These are phyloP conservation scores for Leptatherina wallacei DNA, from an alignment of 2,797 vertebrate species.

Conservation along the genomic window DNA sequence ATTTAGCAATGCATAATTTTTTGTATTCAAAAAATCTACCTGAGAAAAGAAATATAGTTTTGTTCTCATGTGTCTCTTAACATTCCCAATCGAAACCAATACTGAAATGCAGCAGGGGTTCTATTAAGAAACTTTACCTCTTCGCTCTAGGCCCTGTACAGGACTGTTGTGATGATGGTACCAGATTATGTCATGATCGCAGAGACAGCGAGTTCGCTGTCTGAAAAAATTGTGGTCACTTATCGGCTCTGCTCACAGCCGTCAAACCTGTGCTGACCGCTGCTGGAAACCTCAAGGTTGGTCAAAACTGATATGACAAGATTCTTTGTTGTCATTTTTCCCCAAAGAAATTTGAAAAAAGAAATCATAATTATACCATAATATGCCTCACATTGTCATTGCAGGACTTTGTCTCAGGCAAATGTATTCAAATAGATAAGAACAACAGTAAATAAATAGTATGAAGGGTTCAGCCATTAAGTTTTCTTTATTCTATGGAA, in stretches of 20 bases:
- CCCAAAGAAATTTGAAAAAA: no score
- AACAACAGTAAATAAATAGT: no score
- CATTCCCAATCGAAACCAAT: no score
- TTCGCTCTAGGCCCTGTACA: conserved; percentile 86
- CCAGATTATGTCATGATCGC: conserved; percentile 94
- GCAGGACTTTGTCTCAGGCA: no score
- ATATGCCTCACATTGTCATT: no score
- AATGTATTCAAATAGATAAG: no score
- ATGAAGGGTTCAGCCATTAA: no score
- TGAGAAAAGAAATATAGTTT: no score
- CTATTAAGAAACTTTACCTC: not conserved
- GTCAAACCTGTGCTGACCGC: conserved; percentile 85
- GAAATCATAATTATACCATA: no score
- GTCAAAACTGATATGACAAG: not conserved
- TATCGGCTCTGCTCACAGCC: conserved; percentile 85
- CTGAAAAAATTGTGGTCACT: conserved; percentile 90
- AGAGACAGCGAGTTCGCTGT: conserved; percentile 89
- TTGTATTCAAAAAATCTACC: no score
- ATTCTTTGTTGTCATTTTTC: not conserved
- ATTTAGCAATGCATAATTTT: no score
- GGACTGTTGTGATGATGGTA: conserved; percentile 95
- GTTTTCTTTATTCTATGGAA: not conserved
- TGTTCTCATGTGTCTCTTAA: not conserved
- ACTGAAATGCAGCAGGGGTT: no score
- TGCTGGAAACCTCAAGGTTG: conserved; percentile 92